A percentile compares a stretch with the other conserved stretches of the same genome.
Evolutionary conservation across 2,797 vertebrate genomes (phyloP).

Genomic region (Hemitrygon akajei): DNA sequence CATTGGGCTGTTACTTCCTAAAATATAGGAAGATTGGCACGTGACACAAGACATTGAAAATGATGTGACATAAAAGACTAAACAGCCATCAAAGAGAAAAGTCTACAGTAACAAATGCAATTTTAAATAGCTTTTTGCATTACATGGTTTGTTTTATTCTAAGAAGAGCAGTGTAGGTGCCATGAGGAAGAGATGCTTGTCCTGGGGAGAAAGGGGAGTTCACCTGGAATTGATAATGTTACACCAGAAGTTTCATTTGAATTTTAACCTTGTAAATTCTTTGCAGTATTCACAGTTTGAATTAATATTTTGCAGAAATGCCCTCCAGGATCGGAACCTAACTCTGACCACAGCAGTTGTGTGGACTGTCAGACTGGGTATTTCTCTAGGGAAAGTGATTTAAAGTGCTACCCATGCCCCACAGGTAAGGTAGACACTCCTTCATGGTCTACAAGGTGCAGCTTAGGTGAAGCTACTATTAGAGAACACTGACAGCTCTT

Average conservation of each 20-base stretch:
- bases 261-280: neutral
- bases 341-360: conserved; percentile 52
- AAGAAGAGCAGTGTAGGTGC: neutral
- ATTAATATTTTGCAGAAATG: conserved; percentile 49
- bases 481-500: neutral
- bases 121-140: neutral
- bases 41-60: neutral
- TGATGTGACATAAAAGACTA: neutral
- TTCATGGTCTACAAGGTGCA: neutral
- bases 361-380: conserved; percentile 54
- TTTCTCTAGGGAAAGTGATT: conserved; percentile 54
- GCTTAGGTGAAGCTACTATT: neutral
- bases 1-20: neutral
- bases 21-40: neutral
- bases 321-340: conserved; percentile 61
- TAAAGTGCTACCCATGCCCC: conserved; percentile 62
- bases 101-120: no score
- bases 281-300: neutral
- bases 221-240: no score
- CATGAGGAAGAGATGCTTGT: neutral
- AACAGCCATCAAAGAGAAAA: neutral
- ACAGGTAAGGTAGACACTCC: conserved; percentile 55
- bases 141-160: neutral
- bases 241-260: neutral
- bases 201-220: no score